Evolutionary conservation across 2,113 vertebrate genomes (phyloP).

Genomic region (Struthidea cinerea): DNA sequence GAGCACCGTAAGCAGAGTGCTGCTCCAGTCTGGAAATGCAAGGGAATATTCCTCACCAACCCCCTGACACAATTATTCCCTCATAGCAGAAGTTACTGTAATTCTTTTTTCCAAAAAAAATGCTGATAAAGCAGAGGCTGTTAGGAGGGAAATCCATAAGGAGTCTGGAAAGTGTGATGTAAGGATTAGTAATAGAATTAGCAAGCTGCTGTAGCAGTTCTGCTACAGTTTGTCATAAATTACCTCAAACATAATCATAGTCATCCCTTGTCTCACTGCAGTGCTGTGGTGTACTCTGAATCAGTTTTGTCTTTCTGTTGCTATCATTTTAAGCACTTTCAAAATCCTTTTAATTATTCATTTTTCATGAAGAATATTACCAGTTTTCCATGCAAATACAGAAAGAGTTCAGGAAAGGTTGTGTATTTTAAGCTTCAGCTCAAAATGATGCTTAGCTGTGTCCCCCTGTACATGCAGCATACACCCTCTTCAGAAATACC

Average conservation of each 20-base stretch:
- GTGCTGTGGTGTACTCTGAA: not conserved
- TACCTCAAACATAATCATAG: not conserved
- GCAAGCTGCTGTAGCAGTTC: not conserved
- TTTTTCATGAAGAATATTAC: not conserved
- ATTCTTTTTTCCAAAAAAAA: not conserved
- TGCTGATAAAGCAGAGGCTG: not conserved
- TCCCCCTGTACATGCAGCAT: not conserved
- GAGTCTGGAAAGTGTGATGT: not conserved
- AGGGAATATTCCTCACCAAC: not conserved
- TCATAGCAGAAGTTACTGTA: not conserved
- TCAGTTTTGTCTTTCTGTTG: not conserved
- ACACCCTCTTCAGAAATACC: fast-evolving
- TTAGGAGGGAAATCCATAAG: not conserved
- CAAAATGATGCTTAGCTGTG: not conserved
- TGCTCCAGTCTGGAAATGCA: not conserved
- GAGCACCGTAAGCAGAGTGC: not conserved
- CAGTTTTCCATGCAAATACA: not conserved
- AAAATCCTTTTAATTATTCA: fast-evolving
- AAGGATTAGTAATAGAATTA: not conserved
- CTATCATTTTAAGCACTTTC: not conserved
- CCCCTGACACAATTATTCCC: not conserved
- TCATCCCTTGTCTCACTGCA: not conserved
- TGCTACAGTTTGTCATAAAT: not conserved
- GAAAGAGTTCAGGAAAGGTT: not conserved
- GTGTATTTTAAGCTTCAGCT: not conserved